Evolutionary conservation across 1,140 invertebrate genomes (phyloP).

Genomic region (Drosophila ironensis): DNA sequence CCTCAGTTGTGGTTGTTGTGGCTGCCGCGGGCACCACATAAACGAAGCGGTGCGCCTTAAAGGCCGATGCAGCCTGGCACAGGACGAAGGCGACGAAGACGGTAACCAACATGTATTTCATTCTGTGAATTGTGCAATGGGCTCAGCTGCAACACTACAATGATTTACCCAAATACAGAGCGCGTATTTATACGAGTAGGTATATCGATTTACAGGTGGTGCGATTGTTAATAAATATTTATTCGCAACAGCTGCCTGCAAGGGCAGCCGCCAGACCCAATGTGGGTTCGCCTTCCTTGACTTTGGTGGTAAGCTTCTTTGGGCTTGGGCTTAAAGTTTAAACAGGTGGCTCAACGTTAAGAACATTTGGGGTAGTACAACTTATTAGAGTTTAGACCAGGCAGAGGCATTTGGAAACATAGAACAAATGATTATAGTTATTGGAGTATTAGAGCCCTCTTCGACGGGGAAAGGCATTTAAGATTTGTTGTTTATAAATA

Average conservation of each 20-base stretch:
- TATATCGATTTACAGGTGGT: neutral
- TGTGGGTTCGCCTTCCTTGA: no score
- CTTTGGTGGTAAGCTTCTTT: conserved; percentile 2
- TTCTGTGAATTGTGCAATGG: neutral
- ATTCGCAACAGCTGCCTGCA: conserved; percentile 1
- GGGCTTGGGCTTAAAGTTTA: neutral
- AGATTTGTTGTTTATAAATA: no score
- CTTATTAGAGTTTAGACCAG: no score
- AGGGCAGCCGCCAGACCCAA: neutral
- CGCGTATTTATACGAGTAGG: conserved; percentile 16
- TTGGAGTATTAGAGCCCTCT: no score
- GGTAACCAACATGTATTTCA: conserved; percentile 24
- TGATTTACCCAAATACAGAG: neutral
- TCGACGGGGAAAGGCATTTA: no score
- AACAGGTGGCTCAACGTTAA: neutral
- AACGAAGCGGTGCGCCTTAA: conserved; percentile 6
- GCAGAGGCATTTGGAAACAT: no score
- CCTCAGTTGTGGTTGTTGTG: neutral
- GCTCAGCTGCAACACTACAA: neutral
- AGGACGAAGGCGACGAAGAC: conserved; percentile 13
- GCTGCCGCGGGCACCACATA: conserved; percentile 10
- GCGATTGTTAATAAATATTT: neutral
- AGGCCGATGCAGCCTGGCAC: conserved; percentile 7
- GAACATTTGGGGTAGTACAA: no score
- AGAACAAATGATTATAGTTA: no score